Base-by-base conservation (phyloP, 2,888 invertebrate genomes). In the Desoria tigrina region DNA sequence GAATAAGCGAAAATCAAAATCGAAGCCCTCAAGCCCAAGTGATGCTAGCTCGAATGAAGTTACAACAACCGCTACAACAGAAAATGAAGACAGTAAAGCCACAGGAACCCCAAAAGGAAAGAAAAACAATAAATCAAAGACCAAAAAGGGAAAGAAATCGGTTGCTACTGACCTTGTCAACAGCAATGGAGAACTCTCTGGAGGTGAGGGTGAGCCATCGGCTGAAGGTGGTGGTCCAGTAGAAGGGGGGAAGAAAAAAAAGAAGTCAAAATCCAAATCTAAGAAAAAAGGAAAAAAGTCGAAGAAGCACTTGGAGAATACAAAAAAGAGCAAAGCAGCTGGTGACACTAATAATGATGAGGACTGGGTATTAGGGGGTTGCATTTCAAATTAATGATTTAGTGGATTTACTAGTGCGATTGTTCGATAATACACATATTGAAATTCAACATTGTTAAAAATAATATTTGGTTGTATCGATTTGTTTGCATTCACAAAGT, bases 261-360 rank as follows among this genome's bases (percentile, higher is more conserved):
- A 42, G 26, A 27, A n/a, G 18, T n/a, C 55, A 2, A 4, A 56
- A 1, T 21, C 45, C 11, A 24, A 18, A 21, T 14, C 32, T 32
- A 56, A 32, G 16, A 56, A 56, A n/a, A 56, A 56, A 37, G 21
- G 28, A 4, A 32, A 11, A 6, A 32, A 56, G 11, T n/a, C 11
- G n/a, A n/a, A n/a, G n/a, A n/a, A n/a, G n/a, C n/a, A n/a, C n/a
- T n/a, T n/a, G n/a, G n/a, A n/a, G n/a, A n/a, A 23, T 56, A 32
- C 26, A 61, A 61, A 42, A 61, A 61, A 39, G 51, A 61, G 51
- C 28, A 61, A n/a, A 62, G 28, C 28, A n/a, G 24, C 16, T 37
- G 32, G 24, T 39, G 27, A 39, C 24, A 27, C 18, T 16, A 45
- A 49, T 9, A n/a, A 49, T 9, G 49, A 49, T 7, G 49, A 49